Evolutionary conservation across 2,888 invertebrate species (phyloP).

Genomic region (Torymus auratus): DNA sequence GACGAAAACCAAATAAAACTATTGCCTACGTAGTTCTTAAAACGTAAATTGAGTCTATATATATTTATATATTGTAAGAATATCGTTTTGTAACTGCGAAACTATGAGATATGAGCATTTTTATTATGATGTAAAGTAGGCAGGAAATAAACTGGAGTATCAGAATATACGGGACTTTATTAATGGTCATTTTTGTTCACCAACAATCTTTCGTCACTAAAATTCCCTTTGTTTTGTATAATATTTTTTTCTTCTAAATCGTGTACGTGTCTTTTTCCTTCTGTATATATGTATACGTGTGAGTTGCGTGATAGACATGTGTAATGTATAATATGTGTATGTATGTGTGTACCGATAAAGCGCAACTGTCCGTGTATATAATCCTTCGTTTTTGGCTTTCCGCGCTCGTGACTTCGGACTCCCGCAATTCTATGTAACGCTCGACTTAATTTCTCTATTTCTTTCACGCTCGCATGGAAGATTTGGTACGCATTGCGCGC

Average conservation of each 20-base stretch:
- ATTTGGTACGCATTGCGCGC: constrained; percentile 33
- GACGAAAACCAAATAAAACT: constrained; percentile 19
- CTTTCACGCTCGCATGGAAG: constrained; percentile 43
- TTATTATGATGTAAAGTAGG: constrained; percentile 29
- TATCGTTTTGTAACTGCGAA: constrained; percentile 12
- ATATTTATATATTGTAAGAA: constrained; percentile 10
- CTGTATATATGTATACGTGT: constrained; percentile 7
- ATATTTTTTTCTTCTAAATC: constrained; percentile 18
- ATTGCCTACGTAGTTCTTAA: constrained; percentile 8
- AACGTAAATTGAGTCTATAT: constrained; percentile 20
- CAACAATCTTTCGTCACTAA: constrained; percentile 43
- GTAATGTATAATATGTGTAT: too few species aligned
- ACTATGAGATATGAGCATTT: constrained; percentile 2
- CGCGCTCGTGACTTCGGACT: not conserved
- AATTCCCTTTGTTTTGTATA: constrained; percentile 12
- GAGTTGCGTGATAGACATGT: not conserved
- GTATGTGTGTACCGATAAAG: not conserved
- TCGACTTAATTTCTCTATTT: constrained; percentile 14
- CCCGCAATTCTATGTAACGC: constrained; percentile 7
- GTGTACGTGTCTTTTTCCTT: constrained; percentile 11
- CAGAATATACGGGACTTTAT: constrained; percentile 71
- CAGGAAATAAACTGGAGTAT: constrained; percentile 61
- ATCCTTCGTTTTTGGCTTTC: not conserved
- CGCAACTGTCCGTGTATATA: constrained; percentile 12
- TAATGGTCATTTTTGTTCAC: constrained; percentile 65